Base-by-base conservation (phyloP, 2,113 vertebrate genomes). In the Hucho hucho region DNA sequence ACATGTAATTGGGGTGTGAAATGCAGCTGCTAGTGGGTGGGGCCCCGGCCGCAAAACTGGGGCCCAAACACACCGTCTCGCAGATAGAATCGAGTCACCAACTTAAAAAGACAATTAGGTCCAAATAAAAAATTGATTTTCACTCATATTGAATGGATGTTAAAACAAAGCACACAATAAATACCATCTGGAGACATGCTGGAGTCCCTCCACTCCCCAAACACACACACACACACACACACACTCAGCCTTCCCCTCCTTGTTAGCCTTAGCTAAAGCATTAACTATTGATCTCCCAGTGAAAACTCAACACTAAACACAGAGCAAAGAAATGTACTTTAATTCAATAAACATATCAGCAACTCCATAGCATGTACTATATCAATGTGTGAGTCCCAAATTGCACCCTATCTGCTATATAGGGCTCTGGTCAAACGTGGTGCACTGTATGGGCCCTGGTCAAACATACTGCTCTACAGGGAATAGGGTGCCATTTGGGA, bases 111-210 rank as follows among this genome's bases (percentile, higher is more conserved):
- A 87, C 88, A 89, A 90, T 91, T 90, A 88, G 84, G 85, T 86
- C 90, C 87, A 88, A 89, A 91, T 90, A 86, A 89, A 90, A 43
- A 90, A 91, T 91, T 89, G 89, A 91, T 91, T 90, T 90, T 86
- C 87, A 88, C 88, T 90, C 90, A 87, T 87, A 83, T 81, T 84
- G 90, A 91, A 91, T 89, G 86, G 88, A 91, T 88, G 87, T 89
- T 91, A 90, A 90, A 90, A 91, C 87, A 89, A 90, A 91, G 87
- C 86, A 87, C 64, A 83, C 84, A 87, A 89, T 91, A 90, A 91
- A 91, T 88, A 91, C 74, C 78, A 67, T 81, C 80, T 85, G 84
- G 86, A 84, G 87, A 89, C 58, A 87, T 82, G 85, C 80, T 72
- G 72, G 84, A 87, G 86, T 81, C 16, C 4, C 25, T 32, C 84